Evolutionary conservation across 2,888 invertebrate species (phyloP).

Genomic region (Polyommatus icarus): DNA sequence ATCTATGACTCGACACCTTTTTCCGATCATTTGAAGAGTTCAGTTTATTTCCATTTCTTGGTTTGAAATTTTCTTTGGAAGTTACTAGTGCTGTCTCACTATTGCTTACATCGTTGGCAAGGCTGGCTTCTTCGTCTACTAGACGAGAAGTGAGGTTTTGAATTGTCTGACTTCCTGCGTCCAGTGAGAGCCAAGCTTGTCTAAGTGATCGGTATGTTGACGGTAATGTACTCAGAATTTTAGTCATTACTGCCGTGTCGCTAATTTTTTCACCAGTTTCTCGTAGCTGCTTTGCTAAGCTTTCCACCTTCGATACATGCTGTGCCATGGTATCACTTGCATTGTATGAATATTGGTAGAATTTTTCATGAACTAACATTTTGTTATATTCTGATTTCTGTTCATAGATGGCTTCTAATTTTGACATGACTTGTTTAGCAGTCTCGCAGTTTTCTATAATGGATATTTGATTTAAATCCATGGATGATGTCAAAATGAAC

Average conservation of each 20-base stretch:
- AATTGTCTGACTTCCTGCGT: neutral
- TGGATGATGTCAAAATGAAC: slow-evolving; percentile 34
- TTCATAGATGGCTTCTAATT: slow-evolving; percentile 33
- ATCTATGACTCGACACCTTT: too few relatives aligned
- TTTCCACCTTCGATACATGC: slow-evolving; percentile 30
- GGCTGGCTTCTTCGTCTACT: neutral
- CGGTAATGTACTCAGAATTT: neutral
- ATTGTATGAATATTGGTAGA: slow-evolving; percentile 23
- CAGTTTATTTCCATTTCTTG: neutral
- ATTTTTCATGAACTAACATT: slow-evolving; percentile 32
- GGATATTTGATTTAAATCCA: slow-evolving; percentile 32
- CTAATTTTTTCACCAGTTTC: neutral
- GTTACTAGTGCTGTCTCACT: neutral
- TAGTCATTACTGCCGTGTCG: neutral
- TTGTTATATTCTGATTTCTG: slow-evolving; percentile 17
- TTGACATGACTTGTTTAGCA: slow-evolving; percentile 27
- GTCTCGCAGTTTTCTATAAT: neutral
- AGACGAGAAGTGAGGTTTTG: too few relatives aligned
- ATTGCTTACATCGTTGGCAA: neutral
- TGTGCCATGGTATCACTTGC: slow-evolving; percentile 25
- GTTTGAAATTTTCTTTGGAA: neutral
- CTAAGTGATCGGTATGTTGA: neutral
- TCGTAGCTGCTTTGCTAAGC: slow-evolving; percentile 17
- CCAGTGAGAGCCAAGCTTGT: neutral
- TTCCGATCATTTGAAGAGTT: neutral